phyloP scores from a whole-genome alignment of 2,888 invertebrate species.

The Acleris cristana region DNA sequence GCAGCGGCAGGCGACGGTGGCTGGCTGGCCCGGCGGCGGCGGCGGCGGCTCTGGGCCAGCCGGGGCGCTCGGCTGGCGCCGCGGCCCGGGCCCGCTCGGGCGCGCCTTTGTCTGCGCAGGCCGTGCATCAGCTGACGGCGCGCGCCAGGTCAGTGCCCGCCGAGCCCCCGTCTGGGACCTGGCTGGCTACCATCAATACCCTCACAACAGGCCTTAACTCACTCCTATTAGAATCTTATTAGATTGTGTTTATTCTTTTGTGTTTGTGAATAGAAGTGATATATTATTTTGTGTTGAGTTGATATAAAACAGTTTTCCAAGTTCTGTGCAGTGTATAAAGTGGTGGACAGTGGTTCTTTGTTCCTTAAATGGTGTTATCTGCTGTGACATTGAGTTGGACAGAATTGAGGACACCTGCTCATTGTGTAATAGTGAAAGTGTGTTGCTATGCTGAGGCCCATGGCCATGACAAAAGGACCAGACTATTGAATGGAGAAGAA shows the following conservation, averaged over 20 bases:
- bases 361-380: conserved; percentile 44
- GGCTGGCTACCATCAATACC: conserved; percentile 29
- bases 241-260: not conserved
- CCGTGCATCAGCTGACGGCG: conserved; percentile 56
- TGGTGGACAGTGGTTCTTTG: conserved; percentile 49
- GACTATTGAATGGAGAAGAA: conserved; percentile 34
- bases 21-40: conserved; percentile 46
- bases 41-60: conserved; percentile 43
- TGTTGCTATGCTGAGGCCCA: conserved; percentile 44
- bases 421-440: conserved; percentile 62
- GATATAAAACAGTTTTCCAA: not conserved
- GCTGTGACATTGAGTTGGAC: conserved; percentile 26
- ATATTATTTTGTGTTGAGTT: conserved; percentile 12
- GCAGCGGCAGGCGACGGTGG: conserved; percentile 57
- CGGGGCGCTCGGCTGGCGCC: conserved; percentile 42
- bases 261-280: conserved; percentile 13
- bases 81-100: conserved; percentile 44
- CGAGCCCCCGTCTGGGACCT: conserved; percentile 45
- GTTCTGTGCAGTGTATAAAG: conserved; percentile 25
- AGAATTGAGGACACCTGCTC: conserved; percentile 36
- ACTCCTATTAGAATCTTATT: conserved; percentile 15
- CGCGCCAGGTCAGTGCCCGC: conserved; percentile 64
- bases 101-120: conserved; percentile 45
- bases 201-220: not conserved
- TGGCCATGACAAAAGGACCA: conserved; percentile 50